phyloP scores from a whole-genome alignment of 2,888 invertebrate species.

The Sericinus montela region DNA sequence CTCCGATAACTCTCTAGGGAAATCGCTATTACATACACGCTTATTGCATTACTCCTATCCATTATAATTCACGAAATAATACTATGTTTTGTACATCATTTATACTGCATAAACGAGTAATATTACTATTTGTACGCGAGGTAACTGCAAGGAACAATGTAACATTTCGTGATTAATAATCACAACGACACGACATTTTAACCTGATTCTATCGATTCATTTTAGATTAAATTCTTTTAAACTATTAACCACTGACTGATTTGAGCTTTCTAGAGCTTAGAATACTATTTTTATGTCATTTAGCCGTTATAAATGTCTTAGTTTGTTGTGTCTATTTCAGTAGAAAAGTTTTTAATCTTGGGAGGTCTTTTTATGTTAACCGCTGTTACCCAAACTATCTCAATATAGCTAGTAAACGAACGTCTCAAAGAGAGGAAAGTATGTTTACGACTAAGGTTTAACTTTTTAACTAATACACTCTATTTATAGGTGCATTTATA shows the following conservation, averaged over 20 bases:
- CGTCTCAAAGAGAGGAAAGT: slow-evolving; percentile 10
- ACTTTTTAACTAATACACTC: not conserved
- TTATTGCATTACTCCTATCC: slow-evolving; percentile 50
- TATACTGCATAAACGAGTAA: too few relatives aligned
- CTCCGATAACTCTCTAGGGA: slow-evolving; percentile 33
- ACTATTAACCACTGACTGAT: too few relatives aligned
- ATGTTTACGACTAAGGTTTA: slow-evolving; percentile 8
- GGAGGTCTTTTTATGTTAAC: slow-evolving; percentile 9
- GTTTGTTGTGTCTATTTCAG: too few relatives aligned
- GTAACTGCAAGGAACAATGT: slow-evolving; percentile 12
- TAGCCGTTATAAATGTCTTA: too few relatives aligned
- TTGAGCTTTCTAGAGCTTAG: too few relatives aligned
- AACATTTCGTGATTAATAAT: not conserved
- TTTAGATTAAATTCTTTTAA: too few relatives aligned
- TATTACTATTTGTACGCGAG: not conserved
- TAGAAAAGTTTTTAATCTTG: slow-evolving; percentile 1
- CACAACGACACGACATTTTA: not conserved
- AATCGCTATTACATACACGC: slow-evolving; percentile 52
- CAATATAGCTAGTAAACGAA: not conserved
- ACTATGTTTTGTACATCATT: not conserved
- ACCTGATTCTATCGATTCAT: too few relatives aligned
- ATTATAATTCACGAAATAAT: slow-evolving; percentile 35
- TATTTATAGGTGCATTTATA: not conserved
- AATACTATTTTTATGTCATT: too few relatives aligned
- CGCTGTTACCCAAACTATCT: not conserved